A percentile compares a stretch with the other conserved stretches of the same genome.
Conservation (phyloP, 2,797 vertebrate species). For the Varecia variegata region DNA sequence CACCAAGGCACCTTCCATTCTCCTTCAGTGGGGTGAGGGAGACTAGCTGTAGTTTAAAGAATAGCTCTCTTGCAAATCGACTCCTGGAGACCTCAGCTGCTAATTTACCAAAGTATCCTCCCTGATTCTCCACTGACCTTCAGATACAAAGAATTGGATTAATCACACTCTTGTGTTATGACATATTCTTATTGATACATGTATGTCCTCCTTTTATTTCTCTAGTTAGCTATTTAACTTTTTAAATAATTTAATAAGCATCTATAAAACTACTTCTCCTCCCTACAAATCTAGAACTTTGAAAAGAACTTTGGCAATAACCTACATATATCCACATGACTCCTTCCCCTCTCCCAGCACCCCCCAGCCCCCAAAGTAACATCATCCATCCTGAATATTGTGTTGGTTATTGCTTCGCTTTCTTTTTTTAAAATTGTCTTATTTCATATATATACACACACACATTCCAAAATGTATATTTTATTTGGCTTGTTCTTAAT, state of each 20-base stretch:
- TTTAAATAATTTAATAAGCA: neutral
- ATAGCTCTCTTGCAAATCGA: neutral
- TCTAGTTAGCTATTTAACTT: neutral
- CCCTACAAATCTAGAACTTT: neutral
- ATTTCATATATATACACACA: neutral
- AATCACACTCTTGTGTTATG: neutral
- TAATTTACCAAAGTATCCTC: neutral
- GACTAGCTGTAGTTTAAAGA: neutral
- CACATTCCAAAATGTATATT: neutral
- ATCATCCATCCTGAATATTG: neutral
- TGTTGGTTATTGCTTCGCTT: neutral
- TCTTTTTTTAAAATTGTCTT: neutral
- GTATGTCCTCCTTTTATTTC: neutral
- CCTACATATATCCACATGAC: neutral
- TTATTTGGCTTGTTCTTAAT: neutral
- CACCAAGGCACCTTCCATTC: neutral
- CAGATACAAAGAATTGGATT: neutral
- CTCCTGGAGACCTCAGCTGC: neutral
- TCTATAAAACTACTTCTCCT: neutral
- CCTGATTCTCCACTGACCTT: neutral
- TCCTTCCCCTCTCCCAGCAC: neutral
- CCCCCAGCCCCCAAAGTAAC: neutral
- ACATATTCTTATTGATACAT: neutral
- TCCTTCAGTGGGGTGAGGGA: neutral
- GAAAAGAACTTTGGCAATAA: neutral